Conservation (phyloP, 2,113 vertebrate genomes). For the Dipodomys merriami region DNA sequence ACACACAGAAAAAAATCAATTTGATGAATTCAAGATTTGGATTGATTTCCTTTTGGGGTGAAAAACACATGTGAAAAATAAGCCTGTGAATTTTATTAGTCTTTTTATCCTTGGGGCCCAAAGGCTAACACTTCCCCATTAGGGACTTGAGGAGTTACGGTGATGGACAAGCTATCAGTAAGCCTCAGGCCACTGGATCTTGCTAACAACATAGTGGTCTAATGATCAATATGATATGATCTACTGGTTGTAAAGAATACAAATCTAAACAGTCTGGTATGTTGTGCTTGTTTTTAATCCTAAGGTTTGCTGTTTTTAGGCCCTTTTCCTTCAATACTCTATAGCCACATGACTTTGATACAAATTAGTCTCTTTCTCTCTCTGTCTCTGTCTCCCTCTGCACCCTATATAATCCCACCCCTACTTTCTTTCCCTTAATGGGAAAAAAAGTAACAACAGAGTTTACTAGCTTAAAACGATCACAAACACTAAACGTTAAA, state of each 20-base stretch:
- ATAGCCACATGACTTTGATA: too few species aligned
- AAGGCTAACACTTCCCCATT: constrained; percentile 49
- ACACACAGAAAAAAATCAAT: constrained; percentile 67
- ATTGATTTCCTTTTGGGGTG: constrained; percentile 45
- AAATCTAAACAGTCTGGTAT: constrained; percentile 17
- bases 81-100: constrained; percentile 54
- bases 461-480: not conserved
- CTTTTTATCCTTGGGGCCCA: constrained; percentile 43
- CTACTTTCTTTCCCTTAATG: not conserved
- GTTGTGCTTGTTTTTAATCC: constrained; percentile 34
- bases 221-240: constrained; percentile 27
- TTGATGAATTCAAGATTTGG: constrained; percentile 59
- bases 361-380: not conserved
- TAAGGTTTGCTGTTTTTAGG: not conserved
- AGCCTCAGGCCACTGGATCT: not conserved
- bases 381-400: not conserved
- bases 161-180: not conserved
- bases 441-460: not conserved
- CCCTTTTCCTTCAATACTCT: not conserved
- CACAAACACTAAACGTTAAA: not conserved
- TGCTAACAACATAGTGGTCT: not conserved
- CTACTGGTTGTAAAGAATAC: constrained; percentile 54
- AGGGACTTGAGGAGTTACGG: not conserved
- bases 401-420: not conserved
- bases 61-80: constrained; percentile 52